Percentiles rank a stretch among this genome's conserved stretches.
Evolutionary conservation across 2,797 vertebrate genomes (phyloP).

Genomic region (Natrix natrix): DNA sequence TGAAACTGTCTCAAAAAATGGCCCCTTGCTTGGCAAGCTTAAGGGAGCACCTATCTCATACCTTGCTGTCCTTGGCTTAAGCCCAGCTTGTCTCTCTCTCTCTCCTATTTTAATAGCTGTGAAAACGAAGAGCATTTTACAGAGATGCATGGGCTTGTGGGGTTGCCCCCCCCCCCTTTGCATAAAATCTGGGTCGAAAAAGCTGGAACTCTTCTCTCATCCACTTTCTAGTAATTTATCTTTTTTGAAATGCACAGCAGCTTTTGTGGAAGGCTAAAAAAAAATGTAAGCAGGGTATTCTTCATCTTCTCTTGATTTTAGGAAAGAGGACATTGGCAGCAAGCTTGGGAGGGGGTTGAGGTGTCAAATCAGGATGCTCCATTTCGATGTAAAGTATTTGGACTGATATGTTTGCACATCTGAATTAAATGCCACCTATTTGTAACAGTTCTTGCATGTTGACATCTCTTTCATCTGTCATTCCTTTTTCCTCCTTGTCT

Average conservation of each 20-base stretch:
- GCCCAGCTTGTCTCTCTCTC: constrained; percentile 54
- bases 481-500: neutral
- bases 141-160: constrained; percentile 25
- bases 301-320: constrained; percentile 41
- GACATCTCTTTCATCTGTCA: neutral
- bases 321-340: constrained; percentile 27
- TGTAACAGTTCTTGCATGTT: neutral
- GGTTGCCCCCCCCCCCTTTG: neutral
- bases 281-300: constrained; percentile 38
- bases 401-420: constrained; percentile 31
- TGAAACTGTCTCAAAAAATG: constrained; percentile 72
- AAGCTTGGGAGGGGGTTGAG: constrained; percentile 31
- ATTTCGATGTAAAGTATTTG: constrained; percentile 42
- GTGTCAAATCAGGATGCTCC: neutral
- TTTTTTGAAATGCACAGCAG: constrained; percentile 68
- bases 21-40: constrained; percentile 73
- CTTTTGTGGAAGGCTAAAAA: constrained; percentile 56
- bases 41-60: constrained; percentile 66
- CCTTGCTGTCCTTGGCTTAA: constrained; percentile 63
- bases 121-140: constrained; percentile 48
- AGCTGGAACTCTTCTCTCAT: constrained; percentile 48
- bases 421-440: neutral
- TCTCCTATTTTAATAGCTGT: constrained; percentile 33
- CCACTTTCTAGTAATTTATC: constrained; percentile 58
- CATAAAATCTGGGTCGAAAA: constrained; percentile 32